Base-by-base conservation (phyloP, 2,888 invertebrate genomes). In the Strigamia transsilvanica region DNA sequence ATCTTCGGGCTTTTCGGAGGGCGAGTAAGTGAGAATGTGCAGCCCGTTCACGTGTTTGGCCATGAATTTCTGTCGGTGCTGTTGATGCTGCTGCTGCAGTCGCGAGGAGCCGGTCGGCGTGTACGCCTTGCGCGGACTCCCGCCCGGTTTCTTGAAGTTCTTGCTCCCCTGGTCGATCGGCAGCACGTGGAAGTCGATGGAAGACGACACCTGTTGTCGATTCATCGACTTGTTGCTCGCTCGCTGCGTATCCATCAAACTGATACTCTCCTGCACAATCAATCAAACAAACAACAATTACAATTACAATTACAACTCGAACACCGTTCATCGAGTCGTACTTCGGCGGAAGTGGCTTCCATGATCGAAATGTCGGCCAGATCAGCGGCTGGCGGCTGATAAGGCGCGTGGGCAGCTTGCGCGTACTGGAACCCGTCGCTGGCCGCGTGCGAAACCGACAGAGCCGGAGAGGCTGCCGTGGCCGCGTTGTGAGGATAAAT, bases 301-400 rank as follows among this genome's bases (percentile, higher is more conserved):
- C n/a, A n/a, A n/a, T n/a, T n/a, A n/a, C n/a, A n/a, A n/a, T n/a
- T n/a, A n/a, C n/a, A n/a, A n/a, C n/a, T n/a, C n/a, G n/a, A n/a
- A n/a, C n/a, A n/a, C n/a, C n/a, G n/a, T n/a, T n/a, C 2, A 27
- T 27, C 5, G 2, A 13, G 1, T 42, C 42, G 15, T 41, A 80
- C 73, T 23, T 83, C 83, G 27, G 82, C 79, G 27, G 81, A 80
- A 41, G 80, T 79, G 13, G 83, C 82, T 80, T 83, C 83, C 51
- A 82, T 38, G 38, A 82, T 82, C 21, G 83, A 38, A n/a, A 79
- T 38, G 34, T 83, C 83, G 15, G 77, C 73, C 34, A 80, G 21
- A 42, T 83, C 83, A 80, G 80, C 81, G 61, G 61, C 32, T 27
- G 80, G 61, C 56, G 79, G 81, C 73, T 82, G 82, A 18, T 80